Conservation (phyloP, 2,888 invertebrate genomes). For the Steinernema hermaphroditum region DNA sequence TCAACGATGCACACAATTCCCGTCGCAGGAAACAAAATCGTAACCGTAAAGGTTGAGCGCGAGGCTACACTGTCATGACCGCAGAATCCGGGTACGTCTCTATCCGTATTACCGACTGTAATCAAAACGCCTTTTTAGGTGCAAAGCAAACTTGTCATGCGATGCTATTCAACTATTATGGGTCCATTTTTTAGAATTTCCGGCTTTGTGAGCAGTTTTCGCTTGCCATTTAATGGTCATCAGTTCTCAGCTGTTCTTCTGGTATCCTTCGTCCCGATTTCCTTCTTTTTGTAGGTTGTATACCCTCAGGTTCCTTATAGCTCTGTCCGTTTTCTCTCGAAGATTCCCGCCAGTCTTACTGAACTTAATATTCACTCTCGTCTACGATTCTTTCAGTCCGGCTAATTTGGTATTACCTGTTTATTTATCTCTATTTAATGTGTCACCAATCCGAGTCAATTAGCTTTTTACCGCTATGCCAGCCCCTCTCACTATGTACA, state of each 20-base stretch:
- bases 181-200: slow-evolving; percentile 14
- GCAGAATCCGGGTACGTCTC: background rate
- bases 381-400: background rate
- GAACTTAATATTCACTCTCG: background rate
- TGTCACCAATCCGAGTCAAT: background rate
- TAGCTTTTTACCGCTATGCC: background rate
- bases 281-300: background rate
- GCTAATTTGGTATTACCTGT: background rate
- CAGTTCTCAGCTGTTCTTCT: background rate
- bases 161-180: slow-evolving; percentile 29
- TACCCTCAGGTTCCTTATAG: background rate
- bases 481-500: slow-evolving; percentile 8
- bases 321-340: background rate
- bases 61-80: slow-evolving; percentile 17
- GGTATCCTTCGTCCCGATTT: background rate
- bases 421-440: background rate
- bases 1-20: slow-evolving; percentile 31
- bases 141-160: slow-evolving; percentile 29
- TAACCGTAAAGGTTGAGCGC: slow-evolving; percentile 32
- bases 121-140: slow-evolving; percentile 1
- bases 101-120: background rate
- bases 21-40: slow-evolving; percentile 28
- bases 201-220: background rate
- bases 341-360: background rate
- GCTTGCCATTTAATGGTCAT: background rate